Base-by-base conservation (phyloP, 2,888 invertebrate genomes). In the Eumerus sabulonum region DNA sequence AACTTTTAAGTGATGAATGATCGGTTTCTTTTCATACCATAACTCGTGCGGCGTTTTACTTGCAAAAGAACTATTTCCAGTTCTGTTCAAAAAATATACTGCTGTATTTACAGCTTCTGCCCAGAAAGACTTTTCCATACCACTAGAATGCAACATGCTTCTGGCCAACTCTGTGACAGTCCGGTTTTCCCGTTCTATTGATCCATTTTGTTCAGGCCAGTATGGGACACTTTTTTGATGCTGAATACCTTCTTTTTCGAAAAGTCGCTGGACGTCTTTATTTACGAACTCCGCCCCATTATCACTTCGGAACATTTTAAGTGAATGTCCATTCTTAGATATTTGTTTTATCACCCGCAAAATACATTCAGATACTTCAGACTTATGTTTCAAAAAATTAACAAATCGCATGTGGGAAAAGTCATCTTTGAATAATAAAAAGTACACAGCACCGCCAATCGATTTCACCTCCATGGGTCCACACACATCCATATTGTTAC, bases 51-150 rank as follows among this genome's bases (percentile, higher is more conserved):
- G 42, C 14, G 42, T 42, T 42, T 42, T 42, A 42, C 14, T 1
- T 4, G 27, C 27, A 27, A 27, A 2, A 4, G 27, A 27, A 27
- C 27, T 27, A 27, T 27, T 27, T 27, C 27, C 27, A 27, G 27
- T 27, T 27, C 27, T 27, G 27, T 27, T 27, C 27, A 27, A 27
- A 4, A 27, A 2, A 27, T 27, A 27, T 27, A 27, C 27, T 27
- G 27, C 27, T 27, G 27, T 27, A 27, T 27, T 27, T 27, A 27
- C 27, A 0, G 87, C 87, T 82, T 88, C 87, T 9, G 86, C 86
- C 87, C 87, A 87, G 3, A 86, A 73, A 13, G 71, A 73, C 17
- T 76, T 73, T 7, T 60, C 35, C 7, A 85, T 16, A 0, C 82
- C 83, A 64, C 47, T 59, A 14, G 63, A 35, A 66, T 64, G 51